These are phyloP conservation scores for Hydrolagus affinis DNA, from an alignment of 2,113 vertebrate genomes.

Conservation along the genomic window DNA sequence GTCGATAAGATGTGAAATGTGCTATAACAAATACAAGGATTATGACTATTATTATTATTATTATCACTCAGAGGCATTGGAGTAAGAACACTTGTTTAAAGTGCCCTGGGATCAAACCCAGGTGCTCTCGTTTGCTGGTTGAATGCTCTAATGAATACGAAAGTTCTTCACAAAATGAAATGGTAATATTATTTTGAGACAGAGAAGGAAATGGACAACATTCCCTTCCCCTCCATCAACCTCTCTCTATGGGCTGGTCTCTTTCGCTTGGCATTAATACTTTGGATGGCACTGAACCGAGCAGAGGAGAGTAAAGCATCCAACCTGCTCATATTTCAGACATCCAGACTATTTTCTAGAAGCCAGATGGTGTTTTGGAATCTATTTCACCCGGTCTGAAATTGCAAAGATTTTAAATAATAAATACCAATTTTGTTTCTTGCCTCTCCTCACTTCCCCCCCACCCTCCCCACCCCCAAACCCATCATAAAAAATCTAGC, in stretches of 20 bases:
- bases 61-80: neutral
- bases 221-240: neutral
- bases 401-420: conserved; percentile 50
- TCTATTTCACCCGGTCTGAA: conserved; percentile 78
- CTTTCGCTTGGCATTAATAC: conserved; percentile 86
- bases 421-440: neutral
- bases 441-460: too few species aligned
- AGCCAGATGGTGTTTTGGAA: conserved; percentile 96
- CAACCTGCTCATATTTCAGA: conserved; percentile 75
- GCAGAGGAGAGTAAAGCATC: conserved; percentile 70
- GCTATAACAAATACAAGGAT: too few species aligned
- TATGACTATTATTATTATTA: neutral
- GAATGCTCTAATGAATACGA: neutral
- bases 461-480: too few species aligned
- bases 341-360: conserved; percentile 73
- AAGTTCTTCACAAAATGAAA: neutral
- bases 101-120: too few species aligned
- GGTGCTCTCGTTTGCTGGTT: too few species aligned
- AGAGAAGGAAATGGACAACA: neutral
- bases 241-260: conserved; percentile 72
- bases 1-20: too few species aligned
- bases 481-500: too few species aligned
- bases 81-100: too few species aligned
- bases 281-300: conserved; percentile 82
- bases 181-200: neutral